phyloP scores from a whole-genome alignment of 2,797 vertebrate species.

The Danio tinwini region DNA sequence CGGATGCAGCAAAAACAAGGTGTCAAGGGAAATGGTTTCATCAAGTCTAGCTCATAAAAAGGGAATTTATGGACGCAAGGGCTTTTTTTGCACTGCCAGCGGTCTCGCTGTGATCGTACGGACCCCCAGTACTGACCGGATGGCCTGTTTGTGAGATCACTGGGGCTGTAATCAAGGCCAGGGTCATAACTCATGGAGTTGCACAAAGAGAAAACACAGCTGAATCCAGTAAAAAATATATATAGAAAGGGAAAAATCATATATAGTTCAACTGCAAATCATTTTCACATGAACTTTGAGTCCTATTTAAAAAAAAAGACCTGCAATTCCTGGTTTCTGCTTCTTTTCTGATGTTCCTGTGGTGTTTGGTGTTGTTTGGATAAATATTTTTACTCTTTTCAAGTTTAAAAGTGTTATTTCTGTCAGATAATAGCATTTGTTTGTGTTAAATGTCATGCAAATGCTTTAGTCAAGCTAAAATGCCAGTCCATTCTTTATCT shows the following conservation, averaged over 20 bases:
- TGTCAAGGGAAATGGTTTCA: conserved; percentile 80
- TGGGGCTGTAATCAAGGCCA: conserved; percentile 65
- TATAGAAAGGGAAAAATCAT: conserved; percentile 53
- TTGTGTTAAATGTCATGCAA: not conserved
- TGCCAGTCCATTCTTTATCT: not conserved
- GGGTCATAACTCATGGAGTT: conserved; percentile 66
- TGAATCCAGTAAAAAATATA: conserved; percentile 61
- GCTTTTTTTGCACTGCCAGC: conserved; percentile 40
- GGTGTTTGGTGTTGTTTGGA: not conserved
- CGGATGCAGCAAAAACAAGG: conserved; percentile 69
- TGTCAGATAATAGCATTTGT: not conserved
- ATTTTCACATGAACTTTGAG: conserved; percentile 63
- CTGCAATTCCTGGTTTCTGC: conserved; percentile 55
- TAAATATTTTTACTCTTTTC: not conserved
- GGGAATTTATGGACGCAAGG: conserved; percentile 59
- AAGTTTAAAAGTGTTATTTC: not conserved
- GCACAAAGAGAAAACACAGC: conserved; percentile 62
- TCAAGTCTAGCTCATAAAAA: conserved; percentile 79
- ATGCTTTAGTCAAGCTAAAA: not conserved
- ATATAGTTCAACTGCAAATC: conserved; percentile 62
- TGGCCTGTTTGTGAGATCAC: conserved; percentile 43
- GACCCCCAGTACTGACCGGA: conserved; percentile 56
- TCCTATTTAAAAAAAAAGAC: conserved; percentile 62
- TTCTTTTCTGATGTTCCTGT: conserved; percentile 3
- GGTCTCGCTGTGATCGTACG: conserved; percentile 37